Evolutionary conservation across 2,797 vertebrate genomes (phyloP), one percentile per base, ranked within the genome.

Genomic region (Coregonus ussuriensis): DNA sequence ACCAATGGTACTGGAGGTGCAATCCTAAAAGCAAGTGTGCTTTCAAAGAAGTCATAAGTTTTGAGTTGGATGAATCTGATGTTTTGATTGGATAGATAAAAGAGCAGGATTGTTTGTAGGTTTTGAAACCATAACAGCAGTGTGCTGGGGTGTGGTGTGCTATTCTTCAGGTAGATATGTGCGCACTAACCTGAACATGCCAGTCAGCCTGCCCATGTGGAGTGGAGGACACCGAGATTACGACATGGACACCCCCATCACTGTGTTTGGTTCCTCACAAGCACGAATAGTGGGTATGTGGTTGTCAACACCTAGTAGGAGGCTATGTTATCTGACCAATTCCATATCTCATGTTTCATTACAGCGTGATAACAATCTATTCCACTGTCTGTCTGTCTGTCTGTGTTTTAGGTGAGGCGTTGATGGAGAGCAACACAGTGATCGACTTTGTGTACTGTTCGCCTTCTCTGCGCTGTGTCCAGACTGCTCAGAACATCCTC

Each of bases 171-270:
- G 97, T 71, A 92, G 95, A 90, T 99, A 99, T 3, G 68, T 97
- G 2, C 96, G 97, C 1, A 96, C 96, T 75, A 98, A 99, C 91
- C 94, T 99, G 83, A 99, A 99, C 66, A 98, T 98, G 97, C 97
- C 95, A 74, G 89, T 92, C 56, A 96, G 92, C 76, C 91, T 99
- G 92, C 97, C 97, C 83, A 94, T 93, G 76, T 94, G 97, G 84
- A 96, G 93, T 0, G 95, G 95, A 0, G 96, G 96, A 0, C 96
- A 96, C 93, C 94, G 95, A 81, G 97, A 99, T 29, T 99, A 97
- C 0, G 95, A 98, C 72, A 98, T 98, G 74, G 97, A 99, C 0
- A 94, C 96, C 4, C 96, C 97, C 0, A 97, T 99, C 91, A 99
- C 97, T 0, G 97, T 99, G 89, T 95, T 98, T 63, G 97, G 97